Evolutionary conservation across 2,888 invertebrate species (phyloP), one percentile per base, ranked within the genome.

Genomic region (Andrena dorsata): DNA sequence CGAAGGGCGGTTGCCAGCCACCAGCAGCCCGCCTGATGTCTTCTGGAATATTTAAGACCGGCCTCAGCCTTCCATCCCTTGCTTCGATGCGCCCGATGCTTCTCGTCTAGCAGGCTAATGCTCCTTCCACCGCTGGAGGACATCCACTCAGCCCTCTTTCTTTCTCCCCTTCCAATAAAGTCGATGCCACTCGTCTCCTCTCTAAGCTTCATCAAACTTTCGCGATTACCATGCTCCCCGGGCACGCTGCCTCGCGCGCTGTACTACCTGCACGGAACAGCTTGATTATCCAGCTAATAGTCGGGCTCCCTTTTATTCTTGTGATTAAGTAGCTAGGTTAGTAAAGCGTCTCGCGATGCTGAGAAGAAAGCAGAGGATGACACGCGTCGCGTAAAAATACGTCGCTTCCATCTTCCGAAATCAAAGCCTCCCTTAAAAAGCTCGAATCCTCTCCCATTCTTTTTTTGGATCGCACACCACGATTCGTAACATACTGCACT

Each of bases 41-140:
- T 89, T 90, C 82, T 90, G 76, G 87, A 90, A 90, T 90, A 90
- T 90, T 90, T 87, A 90, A 90, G 84, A 72, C 80, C 77, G 32
- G 60, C 80, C 26, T 56, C 56, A 23, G 56, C 56, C 16, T 66
- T 84, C 84, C 73, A 56, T 85, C 89, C 80, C 76, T 74, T 56
- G 69, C 71, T 63, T 58, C 80, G 68, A 84, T 78, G 76, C 73
- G 75, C 72, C 73, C 76, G 69, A 90, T 82, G 78, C 78, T 80
- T 20, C 82, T 80, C 63, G 76, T 74, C 79, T 76, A 56, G 74
- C 81, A 58, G 64, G 68, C 75, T 82, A 86, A 85, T 84, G 79
- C 69, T 64, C 26, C 69, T 13, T 51, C n/a, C 41, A 32, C 23
- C 35, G 32, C 28, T n/a, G 51, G 16, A 53, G 8, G 32, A 53